Percentiles rank a stretch among this genome's conserved stretches.
These are phyloP conservation scores for Petrocephalus microphthalmus DNA, from an alignment of 2,113 vertebrate species.

Conservation along the genomic window DNA sequence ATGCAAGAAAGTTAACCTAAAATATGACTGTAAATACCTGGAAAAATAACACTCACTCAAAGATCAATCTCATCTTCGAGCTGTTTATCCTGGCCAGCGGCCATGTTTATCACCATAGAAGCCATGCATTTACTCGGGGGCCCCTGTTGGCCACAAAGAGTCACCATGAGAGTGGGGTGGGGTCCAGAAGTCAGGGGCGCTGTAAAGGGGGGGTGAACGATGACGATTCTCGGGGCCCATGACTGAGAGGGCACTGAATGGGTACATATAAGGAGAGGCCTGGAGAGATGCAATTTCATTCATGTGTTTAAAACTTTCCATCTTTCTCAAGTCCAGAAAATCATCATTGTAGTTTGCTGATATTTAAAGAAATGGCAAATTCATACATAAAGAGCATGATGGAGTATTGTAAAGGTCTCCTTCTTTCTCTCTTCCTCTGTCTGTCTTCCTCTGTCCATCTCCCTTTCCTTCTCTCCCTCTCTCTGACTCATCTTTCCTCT, in stretches of 20 bases:
- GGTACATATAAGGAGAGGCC: background rate
- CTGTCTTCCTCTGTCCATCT: background rate
- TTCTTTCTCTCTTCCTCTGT: background rate
- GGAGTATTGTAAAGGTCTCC: background rate
- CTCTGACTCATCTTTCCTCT: background rate
- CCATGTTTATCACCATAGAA: background rate
- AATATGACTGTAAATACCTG: background rate
- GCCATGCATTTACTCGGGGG: background rate
- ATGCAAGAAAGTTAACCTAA: background rate
- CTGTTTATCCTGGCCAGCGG: background rate
- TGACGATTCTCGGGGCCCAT: too few relatives aligned
- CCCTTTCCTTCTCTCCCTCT: background rate
- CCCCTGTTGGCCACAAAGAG: background rate
- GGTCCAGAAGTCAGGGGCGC: too few relatives aligned
- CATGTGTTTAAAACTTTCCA: background rate
- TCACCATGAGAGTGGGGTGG: background rate
- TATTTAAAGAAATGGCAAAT: background rate
- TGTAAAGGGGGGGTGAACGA: too few relatives aligned
- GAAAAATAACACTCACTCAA: background rate
- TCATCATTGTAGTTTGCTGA: background rate
- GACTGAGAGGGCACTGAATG: too few relatives aligned
- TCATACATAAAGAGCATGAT: background rate
- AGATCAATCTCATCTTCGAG: background rate
- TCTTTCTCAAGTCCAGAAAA: background rate
- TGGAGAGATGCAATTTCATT: background rate